These are phyloP conservation scores for Metaphire vulgaris DNA, from an alignment of 1,140 invertebrate genomes.

Conservation along the genomic window DNA sequence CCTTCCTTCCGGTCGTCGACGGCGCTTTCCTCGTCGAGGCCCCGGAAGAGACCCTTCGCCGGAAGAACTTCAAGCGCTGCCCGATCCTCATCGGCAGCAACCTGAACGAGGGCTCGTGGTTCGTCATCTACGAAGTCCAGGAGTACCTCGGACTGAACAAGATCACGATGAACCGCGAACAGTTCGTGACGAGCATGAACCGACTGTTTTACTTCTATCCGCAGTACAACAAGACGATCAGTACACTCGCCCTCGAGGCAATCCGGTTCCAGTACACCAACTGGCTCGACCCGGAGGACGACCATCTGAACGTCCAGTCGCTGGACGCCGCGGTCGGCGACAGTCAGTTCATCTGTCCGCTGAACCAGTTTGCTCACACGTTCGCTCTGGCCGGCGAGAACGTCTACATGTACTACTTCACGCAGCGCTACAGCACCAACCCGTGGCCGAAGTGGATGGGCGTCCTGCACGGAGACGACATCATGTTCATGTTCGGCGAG, in stretches of 20 bases:
- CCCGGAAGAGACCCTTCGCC: neutral
- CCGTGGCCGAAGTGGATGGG: conserved; percentile 92
- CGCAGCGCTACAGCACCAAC: conserved; percentile 66
- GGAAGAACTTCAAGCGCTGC: conserved; percentile 12
- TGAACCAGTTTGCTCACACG: conserved; percentile 81
- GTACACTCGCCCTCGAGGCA: conserved; percentile 72
- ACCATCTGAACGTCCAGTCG: conserved; percentile 70
- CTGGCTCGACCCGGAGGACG: conserved; percentile 80
- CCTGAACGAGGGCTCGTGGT: conserved; percentile 59
- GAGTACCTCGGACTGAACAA: conserved; percentile 35
- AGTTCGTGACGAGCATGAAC: conserved; percentile 58
- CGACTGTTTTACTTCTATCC: conserved; percentile 39
- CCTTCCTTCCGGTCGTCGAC: conserved; percentile 19
- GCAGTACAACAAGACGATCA: conserved; percentile 55
- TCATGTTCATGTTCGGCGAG: conserved; percentile 83
- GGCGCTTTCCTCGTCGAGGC: conserved; percentile 13
- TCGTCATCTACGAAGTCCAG: conserved; percentile 74
- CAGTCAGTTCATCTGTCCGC: conserved; percentile 89
- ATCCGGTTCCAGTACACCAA: conserved; percentile 86
- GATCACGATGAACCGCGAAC: conserved; percentile 59
- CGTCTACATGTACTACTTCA: conserved; percentile 87
- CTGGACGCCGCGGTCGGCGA: conserved; percentile 94
- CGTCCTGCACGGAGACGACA: no score
- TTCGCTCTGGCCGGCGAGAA: conserved; percentile 75
- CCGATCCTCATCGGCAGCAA: conserved; percentile 15